Evolutionary conservation across 2,113 vertebrate species (phyloP).

Genomic region (Heterochromis multidens): DNA sequence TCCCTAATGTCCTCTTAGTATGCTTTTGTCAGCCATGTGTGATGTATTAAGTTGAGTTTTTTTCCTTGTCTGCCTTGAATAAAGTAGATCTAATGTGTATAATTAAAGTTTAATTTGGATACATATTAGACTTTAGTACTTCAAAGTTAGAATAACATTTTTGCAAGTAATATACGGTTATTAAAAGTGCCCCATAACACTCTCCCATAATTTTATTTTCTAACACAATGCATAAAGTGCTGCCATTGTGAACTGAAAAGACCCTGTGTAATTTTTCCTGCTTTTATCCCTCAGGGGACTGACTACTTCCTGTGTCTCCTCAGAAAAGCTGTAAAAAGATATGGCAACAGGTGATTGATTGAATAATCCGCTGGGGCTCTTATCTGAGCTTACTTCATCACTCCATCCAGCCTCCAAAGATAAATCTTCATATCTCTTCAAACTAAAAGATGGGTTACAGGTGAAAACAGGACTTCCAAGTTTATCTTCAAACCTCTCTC

Average conservation of each 20-base stretch:
- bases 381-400: constrained; percentile 60
- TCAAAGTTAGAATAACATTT: neutral
- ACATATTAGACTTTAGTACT: neutral
- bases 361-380: constrained; percentile 58
- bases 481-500: neutral
- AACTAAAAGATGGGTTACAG: constrained; percentile 23
- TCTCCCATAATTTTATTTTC: constrained; percentile 21
- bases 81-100: neutral
- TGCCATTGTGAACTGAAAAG: constrained; percentile 14
- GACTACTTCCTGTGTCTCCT: constrained; percentile 47
- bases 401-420: constrained; percentile 38
- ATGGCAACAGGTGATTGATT: constrained; percentile 65
- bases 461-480: constrained; percentile 7
- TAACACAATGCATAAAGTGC: neutral
- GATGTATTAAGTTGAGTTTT: constrained; percentile 3
- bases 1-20: neutral
- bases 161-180: neutral
- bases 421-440: constrained; percentile 50
- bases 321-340: constrained; percentile 54
- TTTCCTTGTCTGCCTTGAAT: neutral
- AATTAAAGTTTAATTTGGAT: constrained; percentile 2
- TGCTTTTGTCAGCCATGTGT: constrained; percentile 34
- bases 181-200: neutral
- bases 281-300: constrained; percentile 33
- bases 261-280: constrained; percentile 7